Evolutionary conservation across 2,888 invertebrate genomes (phyloP).

Genomic region (Cyrtodaria siliqua): DNA sequence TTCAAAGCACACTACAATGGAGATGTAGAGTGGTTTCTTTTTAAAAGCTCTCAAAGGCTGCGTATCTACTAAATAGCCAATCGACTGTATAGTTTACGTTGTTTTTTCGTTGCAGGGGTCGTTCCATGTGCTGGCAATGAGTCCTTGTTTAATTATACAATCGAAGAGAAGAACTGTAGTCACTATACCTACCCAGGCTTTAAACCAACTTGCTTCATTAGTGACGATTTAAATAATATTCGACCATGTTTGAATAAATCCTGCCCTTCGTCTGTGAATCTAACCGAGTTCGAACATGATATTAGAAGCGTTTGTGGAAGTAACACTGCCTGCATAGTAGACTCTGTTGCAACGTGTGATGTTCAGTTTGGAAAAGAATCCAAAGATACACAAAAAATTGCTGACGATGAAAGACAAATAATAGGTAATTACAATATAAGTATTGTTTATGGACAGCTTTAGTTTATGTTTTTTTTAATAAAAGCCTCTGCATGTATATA

Average conservation of each 20-base stretch:
- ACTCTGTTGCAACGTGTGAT: conserved; percentile 29
- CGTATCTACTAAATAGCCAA: neutral
- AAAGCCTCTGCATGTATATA: too few species aligned
- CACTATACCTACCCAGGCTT: conserved; percentile 20
- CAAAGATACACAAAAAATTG: conserved; percentile 2
- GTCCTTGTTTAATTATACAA: conserved; percentile 29
- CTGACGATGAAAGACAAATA: neutral
- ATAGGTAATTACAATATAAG: too few species aligned
- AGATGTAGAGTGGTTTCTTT: too few species aligned
- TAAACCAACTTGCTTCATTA: conserved; percentile 10
- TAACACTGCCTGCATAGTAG: conserved; percentile 33
- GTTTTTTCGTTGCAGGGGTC: too few species aligned
- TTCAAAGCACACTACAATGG: too few species aligned
- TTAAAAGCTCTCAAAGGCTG: too few species aligned
- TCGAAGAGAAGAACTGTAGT: neutral
- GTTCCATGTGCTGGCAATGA: neutral
- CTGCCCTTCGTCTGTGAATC: neutral
- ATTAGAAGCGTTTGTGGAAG: conserved; percentile 1
- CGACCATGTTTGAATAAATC: neutral
- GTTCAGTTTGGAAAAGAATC: conserved; percentile 11
- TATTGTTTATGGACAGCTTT: too few species aligned
- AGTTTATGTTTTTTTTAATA: too few species aligned
- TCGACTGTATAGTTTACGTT: conserved; percentile 30
- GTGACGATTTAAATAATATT: neutral
- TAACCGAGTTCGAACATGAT: neutral